These are phyloP conservation scores for Oncorhynchus nerka DNA, from an alignment of 2,113 vertebrate genomes.

Conservation along the genomic window DNA sequence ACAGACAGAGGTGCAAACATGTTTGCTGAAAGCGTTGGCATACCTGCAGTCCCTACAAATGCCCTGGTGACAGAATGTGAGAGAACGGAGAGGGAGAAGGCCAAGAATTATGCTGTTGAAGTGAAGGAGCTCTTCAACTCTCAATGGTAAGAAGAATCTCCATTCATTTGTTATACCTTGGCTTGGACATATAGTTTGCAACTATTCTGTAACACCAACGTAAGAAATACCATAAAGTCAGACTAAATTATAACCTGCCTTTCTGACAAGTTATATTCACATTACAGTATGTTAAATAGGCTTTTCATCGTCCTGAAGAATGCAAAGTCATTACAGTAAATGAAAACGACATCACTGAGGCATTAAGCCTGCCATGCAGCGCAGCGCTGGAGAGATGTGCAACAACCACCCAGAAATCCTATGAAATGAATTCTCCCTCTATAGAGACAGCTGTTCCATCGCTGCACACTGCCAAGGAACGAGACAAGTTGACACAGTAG, in stretches of 20 bases:
- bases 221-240: background rate
- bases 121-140: conserved; percentile 69
- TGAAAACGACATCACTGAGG: conserved; percentile 10
- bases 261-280: background rate
- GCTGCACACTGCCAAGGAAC: background rate
- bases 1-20: conserved; percentile 68
- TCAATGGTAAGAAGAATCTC: conserved; percentile 54
- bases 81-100: conserved; percentile 67
- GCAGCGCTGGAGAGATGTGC: background rate
- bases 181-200: too few species aligned
- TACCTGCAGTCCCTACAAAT: conserved; percentile 55
- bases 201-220: too few species aligned
- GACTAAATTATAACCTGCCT: background rate
- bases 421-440: background rate
- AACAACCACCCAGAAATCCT: background rate
- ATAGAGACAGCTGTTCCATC: background rate
- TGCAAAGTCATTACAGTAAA: background rate
- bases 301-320: background rate
- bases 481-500: background rate
- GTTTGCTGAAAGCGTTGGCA: conserved; percentile 72
- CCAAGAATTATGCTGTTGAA: conserved; percentile 59
- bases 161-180: background rate
- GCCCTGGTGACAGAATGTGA: conserved; percentile 65
- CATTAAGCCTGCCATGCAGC: background rate
- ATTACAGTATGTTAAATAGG: background rate